phyloP scores from a whole-genome alignment of 2,797 vertebrate species.

The Phalanger gymnotis region DNA sequence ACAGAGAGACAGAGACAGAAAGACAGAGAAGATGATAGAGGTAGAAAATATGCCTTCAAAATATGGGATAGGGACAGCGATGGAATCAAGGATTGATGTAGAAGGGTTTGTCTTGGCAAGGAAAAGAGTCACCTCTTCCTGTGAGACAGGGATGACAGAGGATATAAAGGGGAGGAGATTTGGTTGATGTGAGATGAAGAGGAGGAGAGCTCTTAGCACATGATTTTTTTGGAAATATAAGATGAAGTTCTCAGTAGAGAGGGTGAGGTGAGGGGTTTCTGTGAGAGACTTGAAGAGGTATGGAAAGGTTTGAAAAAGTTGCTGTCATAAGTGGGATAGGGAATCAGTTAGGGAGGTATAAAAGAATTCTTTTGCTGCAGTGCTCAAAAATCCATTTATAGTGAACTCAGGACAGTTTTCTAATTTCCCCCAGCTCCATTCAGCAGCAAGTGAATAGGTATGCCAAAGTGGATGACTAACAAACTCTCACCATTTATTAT shows the following conservation, averaged over 20 bases:
- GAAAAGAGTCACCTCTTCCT: background rate
- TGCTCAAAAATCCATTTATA: too few species aligned
- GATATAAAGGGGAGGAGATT: background rate
- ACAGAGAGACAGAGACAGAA: too few species aligned
- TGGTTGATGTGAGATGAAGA: background rate
- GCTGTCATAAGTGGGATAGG: background rate
- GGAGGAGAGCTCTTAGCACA: background rate
- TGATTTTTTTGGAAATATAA: background rate
- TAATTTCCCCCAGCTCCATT: too few species aligned
- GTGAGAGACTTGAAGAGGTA: background rate
- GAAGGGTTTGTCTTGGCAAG: background rate
- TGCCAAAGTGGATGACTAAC: too few species aligned
- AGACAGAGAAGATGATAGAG: too few species aligned
- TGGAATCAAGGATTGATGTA: background rate
- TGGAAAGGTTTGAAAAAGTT: background rate
- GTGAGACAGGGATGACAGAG: background rate
- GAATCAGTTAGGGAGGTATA: background rate
- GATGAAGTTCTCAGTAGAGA: background rate
- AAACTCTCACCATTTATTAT: too few species aligned
- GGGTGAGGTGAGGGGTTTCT: background rate
- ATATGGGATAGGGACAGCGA: background rate
- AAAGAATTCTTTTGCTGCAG: background rate
- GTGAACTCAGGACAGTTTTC: too few species aligned
- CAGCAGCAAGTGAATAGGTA: too few species aligned
- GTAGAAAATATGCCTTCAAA: too few species aligned